phyloP scores from a whole-genome alignment of 2,797 vertebrate genomes.

The Lutjanus argentimaculatus region DNA sequence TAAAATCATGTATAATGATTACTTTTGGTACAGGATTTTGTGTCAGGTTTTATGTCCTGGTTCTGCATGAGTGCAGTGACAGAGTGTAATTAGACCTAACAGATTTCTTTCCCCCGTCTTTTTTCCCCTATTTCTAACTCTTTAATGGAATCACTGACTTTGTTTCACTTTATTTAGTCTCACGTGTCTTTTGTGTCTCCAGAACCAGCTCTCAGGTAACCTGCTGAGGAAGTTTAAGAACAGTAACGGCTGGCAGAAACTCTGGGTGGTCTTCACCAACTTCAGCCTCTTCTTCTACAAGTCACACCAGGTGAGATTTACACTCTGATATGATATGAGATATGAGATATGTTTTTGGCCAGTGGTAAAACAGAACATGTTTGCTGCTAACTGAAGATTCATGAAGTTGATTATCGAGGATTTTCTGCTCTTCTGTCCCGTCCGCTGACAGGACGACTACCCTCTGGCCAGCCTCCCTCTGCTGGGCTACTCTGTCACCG shows the following conservation, averaged over 20 bases:
- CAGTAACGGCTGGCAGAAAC: slow-evolving; percentile 99
- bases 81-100: neutral
- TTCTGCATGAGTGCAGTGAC: neutral
- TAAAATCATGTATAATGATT: no score
- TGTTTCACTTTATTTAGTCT: slow-evolving; percentile 21
- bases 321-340: neutral
- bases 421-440: neutral
- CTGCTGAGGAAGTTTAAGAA: slow-evolving; percentile 98
- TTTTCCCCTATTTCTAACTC: neutral
- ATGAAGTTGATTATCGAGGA: neutral
- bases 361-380: no score
- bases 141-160: neutral
- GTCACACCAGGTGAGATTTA: slow-evolving; percentile 91
- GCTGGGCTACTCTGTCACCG: slow-evolving; percentile 95
- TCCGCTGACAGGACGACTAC: slow-evolving; percentile 91
- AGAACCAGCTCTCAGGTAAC: slow-evolving; percentile 98
- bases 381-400: neutral
- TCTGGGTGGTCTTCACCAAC: slow-evolving; percentile 99
- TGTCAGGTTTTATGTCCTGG: neutral
- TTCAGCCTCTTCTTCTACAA: slow-evolving; percentile 99
- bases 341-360: neutral
- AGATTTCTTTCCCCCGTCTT: neutral
- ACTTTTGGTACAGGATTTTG: neutral
- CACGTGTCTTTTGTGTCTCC: neutral
- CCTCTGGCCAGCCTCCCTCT: slow-evolving; percentile 97